Evolutionary conservation across 2,113 vertebrate genomes (phyloP).

Genomic region (Rissa tridactyla): DNA sequence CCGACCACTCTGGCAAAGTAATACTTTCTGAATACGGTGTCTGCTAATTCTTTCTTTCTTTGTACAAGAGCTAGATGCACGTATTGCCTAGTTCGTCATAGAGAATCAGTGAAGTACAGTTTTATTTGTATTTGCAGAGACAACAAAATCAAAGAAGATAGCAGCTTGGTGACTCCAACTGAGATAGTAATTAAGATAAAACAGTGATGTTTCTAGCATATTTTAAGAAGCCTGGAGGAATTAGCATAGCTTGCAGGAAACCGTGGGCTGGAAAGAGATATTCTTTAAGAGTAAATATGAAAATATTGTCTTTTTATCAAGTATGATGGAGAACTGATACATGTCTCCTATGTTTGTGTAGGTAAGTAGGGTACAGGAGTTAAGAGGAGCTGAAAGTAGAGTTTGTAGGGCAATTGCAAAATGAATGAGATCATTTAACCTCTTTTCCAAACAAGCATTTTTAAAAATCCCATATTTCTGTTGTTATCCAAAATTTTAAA

Average conservation of each 20-base stretch:
- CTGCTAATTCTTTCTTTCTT: background rate
- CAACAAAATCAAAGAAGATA: background rate
- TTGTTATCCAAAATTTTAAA: background rate
- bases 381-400: background rate
- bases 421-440: background rate
- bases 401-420: background rate
- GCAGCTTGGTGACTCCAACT: background rate
- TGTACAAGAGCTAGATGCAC: background rate
- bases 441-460: background rate
- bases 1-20: background rate
- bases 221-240: background rate
- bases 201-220: background rate
- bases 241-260: background rate
- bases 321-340: background rate
- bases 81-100: background rate
- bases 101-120: background rate
- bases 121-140: background rate
- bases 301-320: background rate
- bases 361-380: background rate
- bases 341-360: background rate
- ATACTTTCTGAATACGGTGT: background rate
- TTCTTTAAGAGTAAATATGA: background rate
- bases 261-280: background rate
- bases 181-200: constrained; percentile 41
- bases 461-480: background rate